Percentiles rank a stretch among this genome's conserved stretches.
Evolutionary conservation across 2,888 invertebrate species (phyloP).

Genomic region (Drosophila parthenogenetica): DNA sequence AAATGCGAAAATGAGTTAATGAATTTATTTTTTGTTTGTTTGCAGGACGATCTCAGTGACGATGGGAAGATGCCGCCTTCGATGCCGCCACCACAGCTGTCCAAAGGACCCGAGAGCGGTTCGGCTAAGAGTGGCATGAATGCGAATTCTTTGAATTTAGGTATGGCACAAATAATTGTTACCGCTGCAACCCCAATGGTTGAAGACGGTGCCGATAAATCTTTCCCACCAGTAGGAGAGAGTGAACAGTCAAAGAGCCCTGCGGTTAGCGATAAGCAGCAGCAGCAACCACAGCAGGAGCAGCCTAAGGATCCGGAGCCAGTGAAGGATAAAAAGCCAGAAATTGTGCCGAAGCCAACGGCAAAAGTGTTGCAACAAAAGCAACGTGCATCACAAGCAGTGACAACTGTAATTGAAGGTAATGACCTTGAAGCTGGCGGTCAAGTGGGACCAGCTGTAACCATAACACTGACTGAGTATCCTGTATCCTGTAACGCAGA

Average conservation of each 20-base stretch:
- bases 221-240: slow-evolving; percentile 89
- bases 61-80: slow-evolving; percentile 81
- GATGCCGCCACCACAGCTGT: slow-evolving; percentile 75
- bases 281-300: slow-evolving; percentile 11
- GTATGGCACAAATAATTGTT: slow-evolving; percentile 95
- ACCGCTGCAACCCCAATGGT: slow-evolving; percentile 97
- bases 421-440: slow-evolving; percentile 28
- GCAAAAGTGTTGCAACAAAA: slow-evolving; percentile 55
- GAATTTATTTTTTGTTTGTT: slow-evolving; percentile 12
- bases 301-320: slow-evolving; percentile 36
- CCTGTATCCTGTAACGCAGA: slow-evolving; percentile 67
- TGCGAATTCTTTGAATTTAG: slow-evolving; percentile 88
- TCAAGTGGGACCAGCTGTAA: slow-evolving; percentile 53
- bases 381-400: slow-evolving; percentile 32
- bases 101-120: slow-evolving; percentile 41
- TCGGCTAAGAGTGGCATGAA: slow-evolving; percentile 42
- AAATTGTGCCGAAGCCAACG: slow-evolving; percentile 61
- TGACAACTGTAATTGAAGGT: slow-evolving; percentile 71
- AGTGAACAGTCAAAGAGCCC: slow-evolving; percentile 60
- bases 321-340: slow-evolving; percentile 64
- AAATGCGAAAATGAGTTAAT: too few species aligned
- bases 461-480: slow-evolving; percentile 69
- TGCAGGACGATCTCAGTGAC: slow-evolving; percentile 82
- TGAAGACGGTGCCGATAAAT: slow-evolving; percentile 91
- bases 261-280: slow-evolving; percentile 32